Percentiles rank a stretch among this genome's conserved stretches.
Conservation (phyloP, 1,140 invertebrate species). For the Drosophila willistoni region DNA sequence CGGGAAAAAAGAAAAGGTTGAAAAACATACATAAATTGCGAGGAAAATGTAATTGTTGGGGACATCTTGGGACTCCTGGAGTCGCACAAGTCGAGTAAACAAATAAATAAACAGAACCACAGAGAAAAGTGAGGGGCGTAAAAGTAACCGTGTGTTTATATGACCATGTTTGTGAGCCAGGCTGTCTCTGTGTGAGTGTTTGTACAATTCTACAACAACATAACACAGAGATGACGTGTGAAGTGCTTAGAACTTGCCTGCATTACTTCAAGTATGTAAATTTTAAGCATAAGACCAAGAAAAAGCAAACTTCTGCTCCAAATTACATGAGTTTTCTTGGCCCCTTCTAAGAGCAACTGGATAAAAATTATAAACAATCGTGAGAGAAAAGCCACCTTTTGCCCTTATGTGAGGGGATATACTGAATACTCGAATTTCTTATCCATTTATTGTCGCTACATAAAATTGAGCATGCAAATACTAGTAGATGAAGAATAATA, state of each 20-base stretch:
- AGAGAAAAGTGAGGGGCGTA: background rate
- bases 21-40: constrained; percentile 71
- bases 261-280: constrained; percentile 18
- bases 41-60: constrained; percentile 68
- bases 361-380: constrained; percentile 5
- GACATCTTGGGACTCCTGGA: constrained; percentile 59
- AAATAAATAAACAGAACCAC: constrained; percentile 52
- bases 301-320: background rate
- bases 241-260: constrained; percentile 18
- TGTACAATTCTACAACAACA: constrained; percentile 6
- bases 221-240: constrained; percentile 16
- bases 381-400: background rate
- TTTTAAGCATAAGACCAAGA: background rate
- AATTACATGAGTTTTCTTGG: constrained; percentile 4
- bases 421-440: background rate
- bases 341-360: background rate
- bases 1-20: constrained; percentile 50
- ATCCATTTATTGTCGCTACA: background rate
- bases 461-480: no score
- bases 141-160: constrained; percentile 15
- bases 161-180: background rate
- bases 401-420: background rate
- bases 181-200: background rate
- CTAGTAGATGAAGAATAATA: no score
- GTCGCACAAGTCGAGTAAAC: constrained; percentile 48